Base-by-base conservation (phyloP, 2,797 vertebrate species). In the Eurystomus glaucurus region DNA sequence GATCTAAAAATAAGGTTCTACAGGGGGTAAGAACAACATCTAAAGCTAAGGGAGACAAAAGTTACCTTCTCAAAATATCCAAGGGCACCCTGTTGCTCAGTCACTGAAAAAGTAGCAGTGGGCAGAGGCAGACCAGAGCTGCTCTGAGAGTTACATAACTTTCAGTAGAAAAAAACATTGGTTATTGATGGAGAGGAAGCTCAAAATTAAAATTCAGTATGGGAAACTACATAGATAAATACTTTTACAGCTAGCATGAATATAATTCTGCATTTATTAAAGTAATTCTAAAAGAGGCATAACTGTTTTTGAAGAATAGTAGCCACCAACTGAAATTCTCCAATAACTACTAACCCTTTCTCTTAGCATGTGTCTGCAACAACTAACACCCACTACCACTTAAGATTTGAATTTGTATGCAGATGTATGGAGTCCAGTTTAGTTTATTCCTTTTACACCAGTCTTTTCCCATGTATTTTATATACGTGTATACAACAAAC, bases 41-140 rank as follows among this genome's bases (percentile, higher is more conserved):
- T 48, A 91, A 82, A 87, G 54, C 31, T 79, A 90, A 41, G 55
- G 31, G 71, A 94, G 68, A 85, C 46, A 74, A 72, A 91, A 93
- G 75, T 93, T 96, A 94, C 95, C 96, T 94, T 95, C 72, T 90
- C 79, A 94, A 96, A 96, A 97, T 71, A 93, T 95, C 93, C 92
- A 94, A 94, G 54, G 90, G 71, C 60, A 96, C 87, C 88, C 88
- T 96, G 88, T 85, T 0, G 60, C 33, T 94, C 93, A 94, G 92
- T 96, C 93, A 95, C 55, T 97, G 91, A 91, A 96, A 96, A 91
- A 90, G 92, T 57, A 96, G 89, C 85, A 94, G 81, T 76, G 91
- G 92, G 78, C 95, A 95, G 64, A 96, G 92, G 79, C 95, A 97
- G 92, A 95, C 82, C 92, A 97, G 87, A 88, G 91, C 90, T 97